Conservation (phyloP, 1,140 invertebrate species). For the Prorops nasuta region DNA sequence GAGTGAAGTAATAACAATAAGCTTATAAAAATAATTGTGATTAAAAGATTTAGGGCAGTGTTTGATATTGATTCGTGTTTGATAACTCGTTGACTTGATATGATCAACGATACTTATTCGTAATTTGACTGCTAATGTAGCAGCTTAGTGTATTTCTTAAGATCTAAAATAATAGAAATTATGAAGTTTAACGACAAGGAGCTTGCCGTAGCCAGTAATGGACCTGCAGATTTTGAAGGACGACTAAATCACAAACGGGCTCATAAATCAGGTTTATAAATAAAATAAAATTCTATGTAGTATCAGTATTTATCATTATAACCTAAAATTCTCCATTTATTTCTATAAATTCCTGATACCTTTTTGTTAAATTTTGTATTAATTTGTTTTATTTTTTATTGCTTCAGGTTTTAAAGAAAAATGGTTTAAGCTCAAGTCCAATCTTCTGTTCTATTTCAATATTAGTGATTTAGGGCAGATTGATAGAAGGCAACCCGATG, state of each 20-base stretch:
- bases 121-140: no score
- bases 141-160: no score
- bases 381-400: slow-evolving; percentile 14
- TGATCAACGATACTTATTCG: no score
- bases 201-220: slow-evolving; percentile 60
- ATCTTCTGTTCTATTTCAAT: slow-evolving; percentile 73
- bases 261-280: slow-evolving; percentile 54
- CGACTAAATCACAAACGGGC: slow-evolving; percentile 66
- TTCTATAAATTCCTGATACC: background rate
- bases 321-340: background rate
- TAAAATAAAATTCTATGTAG: slow-evolving; percentile 2
- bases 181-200: slow-evolving; percentile 70
- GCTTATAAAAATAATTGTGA: no score
- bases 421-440: slow-evolving; percentile 71
- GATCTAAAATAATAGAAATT: background rate
- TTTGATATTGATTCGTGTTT: no score
- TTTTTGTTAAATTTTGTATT: background rate
- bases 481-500: slow-evolving; percentile 63
- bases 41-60: no score
- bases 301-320: no score
- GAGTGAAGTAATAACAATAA: no score
- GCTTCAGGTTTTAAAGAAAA: slow-evolving; percentile 65
- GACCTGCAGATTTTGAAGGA: slow-evolving; percentile 63
- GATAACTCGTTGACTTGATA: no score
- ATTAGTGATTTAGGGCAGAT: slow-evolving; percentile 68